Evolutionary conservation across 2,888 invertebrate genomes (phyloP).

Genomic region (Candidula unifasciata): DNA sequence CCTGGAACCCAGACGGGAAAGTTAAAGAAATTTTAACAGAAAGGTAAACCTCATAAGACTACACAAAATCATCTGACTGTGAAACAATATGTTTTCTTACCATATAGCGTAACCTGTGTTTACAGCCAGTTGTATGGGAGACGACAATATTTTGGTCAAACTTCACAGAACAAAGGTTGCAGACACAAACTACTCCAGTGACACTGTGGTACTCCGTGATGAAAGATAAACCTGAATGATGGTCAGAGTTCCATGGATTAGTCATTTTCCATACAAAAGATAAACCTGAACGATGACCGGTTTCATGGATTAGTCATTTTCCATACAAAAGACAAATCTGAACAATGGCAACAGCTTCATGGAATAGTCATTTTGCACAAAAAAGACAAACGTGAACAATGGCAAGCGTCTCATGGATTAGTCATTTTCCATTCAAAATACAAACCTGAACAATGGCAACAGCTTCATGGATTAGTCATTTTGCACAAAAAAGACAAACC

Average conservation of each 20-base stretch:
- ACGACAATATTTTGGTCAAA: slow-evolving; percentile 39
- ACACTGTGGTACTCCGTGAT: slow-evolving; percentile 43
- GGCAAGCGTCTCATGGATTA: too few relatives aligned
- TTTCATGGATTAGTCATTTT: too few relatives aligned
- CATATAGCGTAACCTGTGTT: slow-evolving; percentile 44
- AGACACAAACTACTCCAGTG: slow-evolving; percentile 38
- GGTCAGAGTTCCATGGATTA: too few relatives aligned
- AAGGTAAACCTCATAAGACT: too few relatives aligned
- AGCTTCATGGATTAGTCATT: too few relatives aligned
- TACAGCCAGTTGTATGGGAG: slow-evolving; percentile 36
- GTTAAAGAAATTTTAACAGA: too few relatives aligned
- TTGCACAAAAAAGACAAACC: not conserved
- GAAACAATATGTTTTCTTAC: not conserved
- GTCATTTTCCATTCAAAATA: too few relatives aligned
- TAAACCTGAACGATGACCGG: not conserved
- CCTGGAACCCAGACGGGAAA: too few relatives aligned
- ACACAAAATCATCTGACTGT: too few relatives aligned
- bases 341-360: not conserved
- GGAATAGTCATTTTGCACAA: too few relatives aligned
- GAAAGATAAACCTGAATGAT: slow-evolving; percentile 21
- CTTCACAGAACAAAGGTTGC: slow-evolving; percentile 39
- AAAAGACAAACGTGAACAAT: not conserved
- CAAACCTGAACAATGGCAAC: not conserved
- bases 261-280: too few relatives aligned
- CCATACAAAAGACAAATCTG: not conserved